Evolutionary conservation across 2,797 vertebrate species (phyloP), one percentile per base, ranked within the genome.

Genomic region (Chaenodraco wilsoni): DNA sequence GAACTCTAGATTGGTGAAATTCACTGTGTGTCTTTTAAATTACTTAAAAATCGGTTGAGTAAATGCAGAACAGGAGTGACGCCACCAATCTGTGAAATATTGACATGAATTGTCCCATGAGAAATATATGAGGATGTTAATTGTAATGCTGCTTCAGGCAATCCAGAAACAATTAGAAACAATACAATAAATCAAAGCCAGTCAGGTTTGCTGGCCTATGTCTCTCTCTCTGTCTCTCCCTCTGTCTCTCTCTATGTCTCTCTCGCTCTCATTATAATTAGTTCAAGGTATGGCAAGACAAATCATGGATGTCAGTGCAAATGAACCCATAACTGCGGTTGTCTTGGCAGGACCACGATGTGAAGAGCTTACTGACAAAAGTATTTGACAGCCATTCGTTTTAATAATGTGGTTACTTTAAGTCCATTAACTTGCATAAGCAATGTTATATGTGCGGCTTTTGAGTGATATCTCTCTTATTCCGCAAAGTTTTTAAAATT

Each of bases 31-130:
- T 12, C 46, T 73, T 56, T 16, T 43, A 69, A 27, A 27, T 37
- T 50, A 63, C 37, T 45, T 57, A 56, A 31, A 72, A 31, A 70
- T 59, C 8, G 9, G 52, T 49, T 65, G 45, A 43, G 58, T 66
- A 67, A 75, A 74, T 69, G 58, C 54, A 72, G 19, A 65, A 51
- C 23, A 73, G 17, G 17, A 75, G 27, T 77, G 65, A 63, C 62
- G 72, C 52, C 63, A 76, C 27, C 72, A 64, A 65, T 77, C 45
- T 63, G 48, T 44, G 33, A 69, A 40, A 62, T 80, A 75, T 70
- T 74, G 65, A 70, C 74, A 84, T 31, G 62, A 51, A 76, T 37
- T 76, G 37, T 74, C 58, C 80, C 76, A 10, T 48, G 69, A 81
- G 72, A 74, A 76, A 77, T 79, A 60, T 16, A 52, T 14, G 16